Evolutionary conservation across 1,140 invertebrate species (phyloP), one percentile per base, ranked within the genome.

Genomic region (Cotesia typhae): DNA sequence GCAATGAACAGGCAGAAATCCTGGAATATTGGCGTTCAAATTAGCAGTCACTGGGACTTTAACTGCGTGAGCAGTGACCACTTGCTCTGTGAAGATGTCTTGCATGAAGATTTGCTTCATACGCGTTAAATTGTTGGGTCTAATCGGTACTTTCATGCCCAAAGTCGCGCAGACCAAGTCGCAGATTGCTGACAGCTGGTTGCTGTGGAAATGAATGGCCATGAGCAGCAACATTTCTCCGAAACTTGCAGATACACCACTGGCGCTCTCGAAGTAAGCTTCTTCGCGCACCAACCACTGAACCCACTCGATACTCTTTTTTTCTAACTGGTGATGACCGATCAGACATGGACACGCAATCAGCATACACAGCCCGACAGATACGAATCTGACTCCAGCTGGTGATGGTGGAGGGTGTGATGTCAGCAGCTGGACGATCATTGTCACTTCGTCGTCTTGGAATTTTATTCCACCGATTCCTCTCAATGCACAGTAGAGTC

Each of bases 51-150:
- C 97, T 0, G 96, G 95, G 17, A 99, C 96, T 82, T 96, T 96
- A 0, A 98, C 95, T 1, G 97, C 97, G 87, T 98, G 96, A 17
- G 95, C 90, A 0, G 97, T 96, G 1, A 99, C 96, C 47, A 98
- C 96, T 89, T 98, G 96, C 86, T 99, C 97, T 1, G 96, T 98
- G 82, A 99, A 99, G 75, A 99, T 95, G 82, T 99, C 96, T 80
- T 97, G 95, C 2, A 95, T 98, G 80, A 99, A 98, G 37, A 98
- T 95, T 78, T 95, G 94, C 80, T 97, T 97, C 86, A 99, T 96
- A 65, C 95, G 89, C 0, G 93, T 93, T 74, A 98, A 91, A 80
- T 95, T 96, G 82, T 96, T 98, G 0, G 95, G 94, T 66, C 97
- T 88, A 4, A 98, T 96, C 0, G 94, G 91, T 76, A 98, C 94